Evolutionary conservation across 2,113 vertebrate genomes (phyloP).

Genomic region (Oreochromis spilurus): DNA sequence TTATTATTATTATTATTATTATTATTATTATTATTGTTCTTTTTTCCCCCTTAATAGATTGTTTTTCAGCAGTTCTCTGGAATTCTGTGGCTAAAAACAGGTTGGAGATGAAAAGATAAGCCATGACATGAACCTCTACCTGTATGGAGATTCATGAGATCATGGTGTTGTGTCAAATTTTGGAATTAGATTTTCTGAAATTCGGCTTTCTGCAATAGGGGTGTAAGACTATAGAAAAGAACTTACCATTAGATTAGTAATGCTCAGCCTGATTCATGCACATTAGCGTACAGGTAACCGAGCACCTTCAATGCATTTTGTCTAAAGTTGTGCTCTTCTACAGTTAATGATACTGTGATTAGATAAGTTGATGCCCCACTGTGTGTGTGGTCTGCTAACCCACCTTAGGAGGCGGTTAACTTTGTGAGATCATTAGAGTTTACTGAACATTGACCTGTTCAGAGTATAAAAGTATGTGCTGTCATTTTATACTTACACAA

Average conservation of each 20-base stretch:
- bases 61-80: not conserved
- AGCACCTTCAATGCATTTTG: not conserved
- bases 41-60: not conserved
- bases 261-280: not conserved
- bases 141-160: not conserved
- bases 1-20: no score
- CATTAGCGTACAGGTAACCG: not conserved
- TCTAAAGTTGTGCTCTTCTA: not conserved
- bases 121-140: not conserved
- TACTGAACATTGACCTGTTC: not conserved
- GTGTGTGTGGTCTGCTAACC: not conserved
- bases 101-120: not conserved
- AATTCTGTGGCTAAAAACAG: not conserved
- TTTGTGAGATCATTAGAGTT: not conserved
- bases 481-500: not conserved
- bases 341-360: constrained; percentile 1
- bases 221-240: not conserved
- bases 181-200: not conserved
- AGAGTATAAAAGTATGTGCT: not conserved
- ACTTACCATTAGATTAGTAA: not conserved
- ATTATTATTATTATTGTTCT: no score
- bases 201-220: not conserved
- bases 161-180: accelerated
- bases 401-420: not conserved
- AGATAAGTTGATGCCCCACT: not conserved